Percentiles rank a stretch among this genome's conserved stretches.
Evolutionary conservation across 2,797 vertebrate genomes (phyloP).

Genomic region (Apogon talboti): DNA sequence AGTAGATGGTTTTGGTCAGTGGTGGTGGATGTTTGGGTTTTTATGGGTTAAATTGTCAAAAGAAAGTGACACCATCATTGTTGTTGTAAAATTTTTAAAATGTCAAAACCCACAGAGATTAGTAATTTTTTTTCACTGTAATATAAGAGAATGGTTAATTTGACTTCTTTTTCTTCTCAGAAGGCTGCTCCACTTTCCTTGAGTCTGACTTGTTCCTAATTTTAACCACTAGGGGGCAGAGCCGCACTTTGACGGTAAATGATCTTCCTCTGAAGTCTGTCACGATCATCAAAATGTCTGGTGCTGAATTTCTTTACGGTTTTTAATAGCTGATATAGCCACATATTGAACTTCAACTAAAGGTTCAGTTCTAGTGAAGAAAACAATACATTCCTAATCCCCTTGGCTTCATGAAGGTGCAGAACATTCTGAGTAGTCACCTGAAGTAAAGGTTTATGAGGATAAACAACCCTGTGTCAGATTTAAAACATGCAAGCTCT

Average conservation of each 20-base stretch:
- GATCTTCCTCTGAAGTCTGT: background rate
- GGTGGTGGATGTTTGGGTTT: no score
- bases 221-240: constrained; percentile 74
- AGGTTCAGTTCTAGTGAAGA: background rate
- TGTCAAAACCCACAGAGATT: no score
- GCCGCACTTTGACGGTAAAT: constrained; percentile 41
- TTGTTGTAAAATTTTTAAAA: no score
- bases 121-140: no score
- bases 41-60: no score
- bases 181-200: background rate
- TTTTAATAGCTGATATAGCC: background rate
- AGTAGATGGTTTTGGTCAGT: no score
- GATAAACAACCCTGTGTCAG: no score
- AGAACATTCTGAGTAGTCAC: background rate
- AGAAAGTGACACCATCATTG: no score
- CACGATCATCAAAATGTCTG: background rate
- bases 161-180: background rate
- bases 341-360: background rate
- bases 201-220: background rate
- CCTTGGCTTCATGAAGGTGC: background rate
- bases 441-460: no score
- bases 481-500: no score
- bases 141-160: background rate
- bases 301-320: background rate
- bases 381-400: background rate